These are phyloP conservation scores for Rattus norvegicus DNA, from an alignment of 2,113 vertebrate genomes.

Conservation along the genomic window GRCr8 NC_086025.1:25233501-25234000, in stretches of 20 bases:
- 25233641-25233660: background rate
- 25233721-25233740: background rate
- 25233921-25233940: slow-evolving; percentile 98
- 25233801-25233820: background rate
- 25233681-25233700: background rate
- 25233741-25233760: background rate
- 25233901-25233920: slow-evolving; percentile 97
- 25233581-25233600: background rate
- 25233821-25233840: slow-evolving; percentile 89
- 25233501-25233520: background rate
- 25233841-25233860: slow-evolving; percentile 92
- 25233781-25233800: background rate
- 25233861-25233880: slow-evolving; percentile 97
- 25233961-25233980: slow-evolving; percentile 98
- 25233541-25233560: background rate
- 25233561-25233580: background rate
- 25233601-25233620: background rate
- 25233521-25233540: background rate
- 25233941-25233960: slow-evolving; percentile 97
- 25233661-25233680: background rate
- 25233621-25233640: slow-evolving; percentile 17
- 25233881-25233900: slow-evolving; percentile 97
- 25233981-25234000: slow-evolving; percentile 87
- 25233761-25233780: background rate
- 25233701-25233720: background rate